Evolutionary conservation across 2,888 invertebrate genomes (phyloP).

Genomic region (Macaria notata): DNA sequence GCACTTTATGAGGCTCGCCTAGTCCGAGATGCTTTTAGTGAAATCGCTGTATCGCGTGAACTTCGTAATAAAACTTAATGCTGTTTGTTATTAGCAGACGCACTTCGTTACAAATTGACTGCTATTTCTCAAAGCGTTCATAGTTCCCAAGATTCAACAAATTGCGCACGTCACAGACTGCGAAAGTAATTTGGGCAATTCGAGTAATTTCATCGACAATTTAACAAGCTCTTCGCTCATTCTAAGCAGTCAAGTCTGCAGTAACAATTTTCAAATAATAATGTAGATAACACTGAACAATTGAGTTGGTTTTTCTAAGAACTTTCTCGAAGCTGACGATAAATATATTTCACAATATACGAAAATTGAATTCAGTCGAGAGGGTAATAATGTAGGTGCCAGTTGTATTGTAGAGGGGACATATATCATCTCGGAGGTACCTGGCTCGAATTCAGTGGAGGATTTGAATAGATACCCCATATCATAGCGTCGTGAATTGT

Average conservation of each 20-base stretch:
- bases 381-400: conserved; percentile 44
- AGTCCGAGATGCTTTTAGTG: conserved; percentile 64
- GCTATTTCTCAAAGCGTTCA: conserved; percentile 46
- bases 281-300: conserved; percentile 8
- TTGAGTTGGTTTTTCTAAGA: conserved; percentile 23
- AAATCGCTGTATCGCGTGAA: conserved; percentile 73
- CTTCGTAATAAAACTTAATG: conserved; percentile 54
- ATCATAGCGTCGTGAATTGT: conserved; percentile 75
- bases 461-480: conserved; percentile 74
- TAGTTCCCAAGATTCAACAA: conserved; percentile 34
- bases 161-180: conserved; percentile 13
- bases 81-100: conserved; percentile 53
- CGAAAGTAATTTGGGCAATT: background rate
- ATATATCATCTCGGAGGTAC: conserved; percentile 63
- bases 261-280: background rate
- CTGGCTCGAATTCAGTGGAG: conserved; percentile 60
- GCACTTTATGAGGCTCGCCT: conserved; percentile 47
- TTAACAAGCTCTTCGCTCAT: conserved; percentile 20
- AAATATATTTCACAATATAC: conserved; percentile 34
- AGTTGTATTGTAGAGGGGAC: conserved; percentile 52
- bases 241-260: conserved; percentile 8
- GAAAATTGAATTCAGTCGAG: conserved; percentile 48
- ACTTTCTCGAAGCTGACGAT: conserved; percentile 21
- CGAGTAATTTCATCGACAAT: conserved; percentile 18
- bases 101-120: conserved; percentile 50